phyloP scores from a whole-genome alignment of 2,113 vertebrate genomes.

The Quiscalus mexicanus region DNA sequence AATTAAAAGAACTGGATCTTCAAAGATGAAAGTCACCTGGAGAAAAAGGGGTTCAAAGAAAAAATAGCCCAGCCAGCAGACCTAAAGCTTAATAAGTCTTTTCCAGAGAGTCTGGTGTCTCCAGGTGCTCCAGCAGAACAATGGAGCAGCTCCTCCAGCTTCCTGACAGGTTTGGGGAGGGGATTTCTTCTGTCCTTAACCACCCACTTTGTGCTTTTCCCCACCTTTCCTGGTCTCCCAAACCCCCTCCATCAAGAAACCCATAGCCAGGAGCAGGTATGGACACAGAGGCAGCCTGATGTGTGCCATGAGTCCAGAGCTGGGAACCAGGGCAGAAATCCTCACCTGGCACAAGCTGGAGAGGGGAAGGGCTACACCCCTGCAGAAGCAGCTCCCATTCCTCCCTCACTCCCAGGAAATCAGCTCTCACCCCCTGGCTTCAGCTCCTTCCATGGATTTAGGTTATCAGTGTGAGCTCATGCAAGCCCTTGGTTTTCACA shows the following conservation, averaged over 20 bases:
- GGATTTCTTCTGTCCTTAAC: not conserved
- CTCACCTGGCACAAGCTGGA: not conserved
- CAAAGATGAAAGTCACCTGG: not conserved
- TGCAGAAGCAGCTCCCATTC: not conserved
- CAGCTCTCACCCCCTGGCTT: not conserved
- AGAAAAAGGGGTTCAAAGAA: not conserved
- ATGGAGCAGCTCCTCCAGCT: not conserved
- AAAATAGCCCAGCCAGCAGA: not conserved
- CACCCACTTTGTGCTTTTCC: not conserved
- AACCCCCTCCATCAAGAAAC: not conserved
- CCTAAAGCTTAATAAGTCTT: not conserved
- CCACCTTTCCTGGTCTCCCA: not conserved
- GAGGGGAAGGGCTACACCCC: not conserved
- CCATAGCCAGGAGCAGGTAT: fast-evolving
- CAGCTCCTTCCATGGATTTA: not conserved
- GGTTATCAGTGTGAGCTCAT: not conserved
- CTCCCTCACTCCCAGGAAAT: not conserved
- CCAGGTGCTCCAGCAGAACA: not conserved
- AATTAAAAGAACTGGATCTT: not conserved
- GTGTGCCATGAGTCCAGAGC: not conserved
- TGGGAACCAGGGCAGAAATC: not conserved
- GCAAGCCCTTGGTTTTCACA: not conserved
- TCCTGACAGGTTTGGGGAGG: not conserved
- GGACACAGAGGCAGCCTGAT: not conserved
- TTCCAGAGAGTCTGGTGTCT: not conserved